Evolutionary conservation across 2,113 vertebrate species (phyloP), one percentile per base, ranked within the genome.

Genomic region (Osmerus mordax): DNA sequence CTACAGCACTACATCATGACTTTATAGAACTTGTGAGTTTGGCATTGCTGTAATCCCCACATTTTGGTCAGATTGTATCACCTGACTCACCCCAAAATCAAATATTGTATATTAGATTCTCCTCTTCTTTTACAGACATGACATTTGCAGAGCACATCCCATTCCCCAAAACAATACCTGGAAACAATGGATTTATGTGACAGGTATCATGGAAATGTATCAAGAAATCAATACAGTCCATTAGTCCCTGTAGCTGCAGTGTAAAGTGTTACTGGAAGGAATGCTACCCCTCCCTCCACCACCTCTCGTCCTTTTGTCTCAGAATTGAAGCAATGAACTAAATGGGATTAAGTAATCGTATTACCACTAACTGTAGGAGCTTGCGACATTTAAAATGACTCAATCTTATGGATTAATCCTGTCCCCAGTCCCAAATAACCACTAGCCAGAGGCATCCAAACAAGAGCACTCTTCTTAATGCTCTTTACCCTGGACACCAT

Each of bases 11-110:
- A 11, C 41, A 47, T 47, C 0, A 11, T 47, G 41, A 47, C 41
- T 47, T 47, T 47, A 11, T 9, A 47, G 9, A 47, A 47, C 7
- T 47, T 47, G 41, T 5, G 41, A 47, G 41, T 89, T 86, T 85
- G 63, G 70, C 78, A 83, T 87, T 81, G 78, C 71, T 75, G 67
- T 87, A 89, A 91, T 89, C 87, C 87, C 81, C 78, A 76, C 83
- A 81, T 78, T 83, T 84, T 77, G 80, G 86, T 86, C 63, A 86
- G 81, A 88, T 89, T 83, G 81, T 70, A 53, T 36, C 4, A 63
- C 78, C 78, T 81, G 70, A 85, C 82, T 87, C 59, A 83, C 71
- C 67, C 70, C 68, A 14, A 21, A 67, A 28, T 51, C 53, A 69
- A 87, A 74, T 69, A 81, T 76, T 83, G 83, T 18, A 69, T 77